Conservation (phyloP, 2,888 invertebrate species). For the Troides aeacus region DNA sequence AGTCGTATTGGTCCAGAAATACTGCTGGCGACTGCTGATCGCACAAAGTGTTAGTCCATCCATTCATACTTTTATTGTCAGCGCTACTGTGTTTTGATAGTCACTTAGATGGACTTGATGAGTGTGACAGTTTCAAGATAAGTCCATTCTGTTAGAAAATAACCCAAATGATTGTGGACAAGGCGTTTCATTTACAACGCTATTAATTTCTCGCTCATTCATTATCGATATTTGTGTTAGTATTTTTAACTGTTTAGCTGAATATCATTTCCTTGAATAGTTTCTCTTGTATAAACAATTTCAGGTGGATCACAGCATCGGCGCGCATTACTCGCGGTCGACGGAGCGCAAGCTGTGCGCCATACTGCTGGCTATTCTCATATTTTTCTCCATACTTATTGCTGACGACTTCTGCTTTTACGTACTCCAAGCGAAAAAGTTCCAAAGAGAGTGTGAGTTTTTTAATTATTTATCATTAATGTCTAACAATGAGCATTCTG, state of each 20-base stretch:
- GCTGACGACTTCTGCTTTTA: conserved; percentile 72
- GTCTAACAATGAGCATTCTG: not conserved
- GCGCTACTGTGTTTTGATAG: not conserved
- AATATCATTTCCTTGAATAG: not conserved
- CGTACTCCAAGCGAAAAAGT: conserved; percentile 59
- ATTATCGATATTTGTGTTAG: not conserved
- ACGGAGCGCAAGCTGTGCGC: conserved; percentile 67
- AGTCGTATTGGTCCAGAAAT: too few relatives aligned
- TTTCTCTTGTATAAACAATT: conserved; percentile 16
- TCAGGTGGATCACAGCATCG: conserved; percentile 70
- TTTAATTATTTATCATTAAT: not conserved
- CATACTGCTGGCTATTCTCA: conserved; percentile 60
- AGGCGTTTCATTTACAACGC: not conserved
- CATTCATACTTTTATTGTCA: too few relatives aligned
- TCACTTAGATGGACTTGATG: not conserved
- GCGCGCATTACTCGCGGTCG: conserved; percentile 59
- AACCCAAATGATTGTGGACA: not conserved
- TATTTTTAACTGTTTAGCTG: not conserved
- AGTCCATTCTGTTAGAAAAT: too few relatives aligned
- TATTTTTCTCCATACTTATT: conserved; percentile 66
- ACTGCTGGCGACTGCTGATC: too few relatives aligned
- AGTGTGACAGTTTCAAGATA: too few relatives aligned
- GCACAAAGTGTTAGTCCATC: too few relatives aligned
- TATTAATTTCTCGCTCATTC: not conserved
- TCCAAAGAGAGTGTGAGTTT: conserved; percentile 65